Percentiles rank a stretch among this genome's conserved stretches.
These are phyloP conservation scores for Plebejus anna DNA, from an alignment of 2,888 invertebrate species.

Conservation along the genomic window DNA sequence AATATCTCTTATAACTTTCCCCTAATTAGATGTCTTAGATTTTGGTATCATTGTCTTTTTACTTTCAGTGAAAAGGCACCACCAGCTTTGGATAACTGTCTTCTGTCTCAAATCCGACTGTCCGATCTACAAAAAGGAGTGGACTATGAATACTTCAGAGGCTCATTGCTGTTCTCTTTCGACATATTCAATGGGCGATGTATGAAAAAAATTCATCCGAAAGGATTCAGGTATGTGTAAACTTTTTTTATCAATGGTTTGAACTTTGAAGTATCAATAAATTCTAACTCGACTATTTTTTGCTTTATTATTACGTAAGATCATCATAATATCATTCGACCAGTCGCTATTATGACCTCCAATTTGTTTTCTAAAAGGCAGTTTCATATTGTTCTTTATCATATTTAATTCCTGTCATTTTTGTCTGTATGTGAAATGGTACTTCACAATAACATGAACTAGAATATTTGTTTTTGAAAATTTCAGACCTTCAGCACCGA, in stretches of 20 bases:
- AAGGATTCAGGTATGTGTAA: slow-evolving; percentile 56
- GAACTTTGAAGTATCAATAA: no score
- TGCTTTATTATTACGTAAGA: no score
- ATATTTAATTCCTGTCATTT: no score
- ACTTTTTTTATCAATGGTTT: not conserved
- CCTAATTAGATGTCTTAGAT: no score
- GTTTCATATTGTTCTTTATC: no score
- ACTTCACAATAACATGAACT: no score
- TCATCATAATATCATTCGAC: no score
- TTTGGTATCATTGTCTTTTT: not conserved
- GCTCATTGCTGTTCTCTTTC: slow-evolving; percentile 88
- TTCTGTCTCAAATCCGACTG: slow-evolving; percentile 88
- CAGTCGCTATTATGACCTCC: no score
- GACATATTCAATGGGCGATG: slow-evolving; percentile 88
- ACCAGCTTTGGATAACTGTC: slow-evolving; percentile 81
- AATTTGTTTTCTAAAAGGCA: no score
- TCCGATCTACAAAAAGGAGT: slow-evolving; percentile 86
- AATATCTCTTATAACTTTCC: no score
- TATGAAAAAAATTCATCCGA: slow-evolving; percentile 59
- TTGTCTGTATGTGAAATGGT: no score
- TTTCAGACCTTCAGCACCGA: slow-evolving; percentile 48
- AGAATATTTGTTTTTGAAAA: not conserved
- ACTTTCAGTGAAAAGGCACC: slow-evolving; percentile 55
- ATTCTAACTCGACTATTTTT: no score
- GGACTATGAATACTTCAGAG: slow-evolving; percentile 85